Percentiles rank a stretch among this genome's conserved stretches.
Evolutionary conservation across 2,888 invertebrate genomes (phyloP).

Genomic region (Oligia latruncula): DNA sequence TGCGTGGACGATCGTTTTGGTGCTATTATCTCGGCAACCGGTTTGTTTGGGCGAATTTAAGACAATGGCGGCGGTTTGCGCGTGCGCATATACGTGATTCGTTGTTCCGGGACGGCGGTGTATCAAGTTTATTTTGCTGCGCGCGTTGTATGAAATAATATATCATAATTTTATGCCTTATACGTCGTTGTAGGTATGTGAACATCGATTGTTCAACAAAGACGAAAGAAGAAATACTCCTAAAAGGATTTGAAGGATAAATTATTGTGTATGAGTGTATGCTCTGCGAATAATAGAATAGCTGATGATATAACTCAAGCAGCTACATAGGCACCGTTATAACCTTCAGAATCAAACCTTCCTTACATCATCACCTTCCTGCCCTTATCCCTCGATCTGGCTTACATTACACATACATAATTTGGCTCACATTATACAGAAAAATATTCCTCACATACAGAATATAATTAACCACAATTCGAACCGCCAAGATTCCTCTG

Average conservation of each 20-base stretch:
- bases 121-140: slow-evolving; percentile 67
- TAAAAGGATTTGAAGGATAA: slow-evolving; percentile 36
- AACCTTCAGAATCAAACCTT: slow-evolving; percentile 1
- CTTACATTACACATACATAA: too few relatives aligned
- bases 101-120: slow-evolving; percentile 74
- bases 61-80: slow-evolving; percentile 80
- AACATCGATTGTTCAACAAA: slow-evolving; percentile 45
- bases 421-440: background rate
- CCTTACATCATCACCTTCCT: background rate
- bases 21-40: slow-evolving; percentile 85
- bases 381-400: too few relatives aligned
- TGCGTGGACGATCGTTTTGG: slow-evolving; percentile 73
- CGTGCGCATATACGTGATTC: slow-evolving; percentile 69
- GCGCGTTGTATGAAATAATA: slow-evolving; percentile 59
- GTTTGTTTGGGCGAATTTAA: slow-evolving; percentile 86
- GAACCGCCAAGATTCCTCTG: slow-evolving; percentile 24
- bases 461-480: slow-evolving; percentile 30
- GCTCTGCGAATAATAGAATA: slow-evolving; percentile 12
- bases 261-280: slow-evolving; percentile 27
- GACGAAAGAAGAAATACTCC: slow-evolving; percentile 19
- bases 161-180: slow-evolving; percentile 59
- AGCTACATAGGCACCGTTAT: background rate
- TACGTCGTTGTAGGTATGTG: slow-evolving; percentile 31
- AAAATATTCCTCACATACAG: background rate
- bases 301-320: slow-evolving; percentile 3